Evolutionary conservation across 2,113 vertebrate genomes (phyloP).

Genomic region (Hemibates koningsi): DNA sequence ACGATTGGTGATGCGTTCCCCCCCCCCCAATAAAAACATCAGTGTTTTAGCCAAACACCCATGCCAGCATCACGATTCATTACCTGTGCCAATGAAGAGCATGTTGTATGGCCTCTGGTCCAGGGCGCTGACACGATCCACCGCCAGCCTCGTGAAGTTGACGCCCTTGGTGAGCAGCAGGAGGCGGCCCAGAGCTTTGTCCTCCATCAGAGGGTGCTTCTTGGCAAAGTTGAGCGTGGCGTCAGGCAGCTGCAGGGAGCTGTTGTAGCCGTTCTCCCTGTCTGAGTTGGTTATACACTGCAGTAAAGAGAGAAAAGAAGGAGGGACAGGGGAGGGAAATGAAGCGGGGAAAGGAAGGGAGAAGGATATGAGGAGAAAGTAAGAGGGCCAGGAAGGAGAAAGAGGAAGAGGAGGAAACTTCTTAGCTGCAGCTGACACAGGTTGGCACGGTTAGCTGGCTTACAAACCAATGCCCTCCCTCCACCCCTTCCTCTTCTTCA

Average conservation of each 20-base stretch:
- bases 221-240: constrained; percentile 94
- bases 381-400: constrained; percentile 3
- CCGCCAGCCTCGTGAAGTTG: constrained; percentile 90
- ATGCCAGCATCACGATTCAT: neutral
- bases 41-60: neutral
- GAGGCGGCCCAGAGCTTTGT: constrained; percentile 80
- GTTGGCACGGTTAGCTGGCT: constrained; percentile 42
- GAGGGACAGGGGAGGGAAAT: neutral
- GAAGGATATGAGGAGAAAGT: neutral
- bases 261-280: constrained; percentile 81
- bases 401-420: constrained; percentile 20
- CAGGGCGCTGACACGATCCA: constrained; percentile 76
- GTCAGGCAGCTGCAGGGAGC: constrained; percentile 89
- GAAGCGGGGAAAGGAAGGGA: neutral
- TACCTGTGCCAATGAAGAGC: constrained; percentile 95
- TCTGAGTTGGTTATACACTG: constrained; percentile 93
- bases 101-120: constrained; percentile 79
- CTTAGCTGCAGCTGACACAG: constrained; percentile 39
- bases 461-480: neutral
- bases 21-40: neutral
- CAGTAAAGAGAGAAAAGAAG: neutral
- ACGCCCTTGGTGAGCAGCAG: constrained; percentile 86
- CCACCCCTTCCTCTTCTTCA: neutral
- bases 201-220: constrained; percentile 93
- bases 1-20: neutral